Base-by-base conservation (phyloP, 1,140 invertebrate genomes). In the Augochlora pura region DNA sequence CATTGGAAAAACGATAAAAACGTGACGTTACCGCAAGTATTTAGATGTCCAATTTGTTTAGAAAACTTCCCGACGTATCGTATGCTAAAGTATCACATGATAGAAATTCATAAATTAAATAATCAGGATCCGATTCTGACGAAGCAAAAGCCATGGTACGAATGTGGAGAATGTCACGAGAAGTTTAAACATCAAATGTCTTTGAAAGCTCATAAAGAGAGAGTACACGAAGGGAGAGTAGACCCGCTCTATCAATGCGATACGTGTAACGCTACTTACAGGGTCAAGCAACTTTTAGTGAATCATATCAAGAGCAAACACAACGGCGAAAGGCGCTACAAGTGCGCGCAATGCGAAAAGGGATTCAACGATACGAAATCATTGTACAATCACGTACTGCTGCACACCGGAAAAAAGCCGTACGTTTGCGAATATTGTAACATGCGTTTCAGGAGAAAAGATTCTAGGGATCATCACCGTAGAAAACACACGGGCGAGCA, bases 151-250 rank as follows among this genome's bases (percentile, higher is more conserved):
- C 87, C 87, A 12, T 82, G 73, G 79, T 80, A 85, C 2, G 83
- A 88, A 49, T 88, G 87, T 16, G 46, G 32, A 18, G 69, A 82
- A 23, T 88, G 87, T 71, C 72, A 86, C 4, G 84, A 88, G n/a
- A 88, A 88, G 12, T 88, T 88, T 52, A 88, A 86, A 32, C 87
- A 88, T 76, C 87, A 88, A 79, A 87, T 88, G 87, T 87, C 87
- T 9, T 81, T 88, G 39, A 88, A 88, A n/a, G 83, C 81, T 0
- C 87, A 88, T 60, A 88, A 84, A 63, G 87, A 88, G 10, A 81
- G 27, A 21, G 60, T 82, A 27, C 87, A 88, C 10, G 83, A 88
- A 54, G 87, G 85, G 9, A 88, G 67, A 60, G 49, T 75, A 10
- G 57, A 66, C 49, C 83, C 85, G 1, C 38, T 71, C 10, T 88